Percentiles rank a stretch among this genome's conserved stretches.
Evolutionary conservation across 2,888 invertebrate genomes (phyloP).

Genomic region (Oxytorus armatus): DNA sequence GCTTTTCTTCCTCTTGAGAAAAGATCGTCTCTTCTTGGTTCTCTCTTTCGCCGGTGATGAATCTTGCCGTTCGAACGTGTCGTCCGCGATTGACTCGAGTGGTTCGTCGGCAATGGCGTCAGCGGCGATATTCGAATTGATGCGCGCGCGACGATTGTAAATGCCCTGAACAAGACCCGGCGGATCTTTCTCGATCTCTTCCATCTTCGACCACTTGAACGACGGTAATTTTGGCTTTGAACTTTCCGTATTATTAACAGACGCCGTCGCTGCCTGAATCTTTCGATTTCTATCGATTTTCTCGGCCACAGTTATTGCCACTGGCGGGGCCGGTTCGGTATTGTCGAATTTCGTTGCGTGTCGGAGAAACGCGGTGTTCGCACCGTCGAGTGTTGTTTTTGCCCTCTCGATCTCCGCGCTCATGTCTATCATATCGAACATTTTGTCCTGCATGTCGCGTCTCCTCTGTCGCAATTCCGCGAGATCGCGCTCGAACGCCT

Average conservation of each 20-base stretch:
- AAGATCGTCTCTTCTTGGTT: constrained; percentile 74
- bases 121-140: constrained; percentile 75
- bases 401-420: constrained; percentile 82
- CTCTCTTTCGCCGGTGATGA: constrained; percentile 59
- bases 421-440: constrained; percentile 83
- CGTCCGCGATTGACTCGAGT: constrained; percentile 3
- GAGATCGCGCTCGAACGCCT: constrained; percentile 82
- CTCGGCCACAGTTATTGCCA: constrained; percentile 71
- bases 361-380: constrained; percentile 78
- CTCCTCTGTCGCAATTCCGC: constrained; percentile 81
- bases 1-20: constrained; percentile 80
- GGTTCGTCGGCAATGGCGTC: constrained; percentile 69
- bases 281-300: constrained; percentile 76
- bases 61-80: background rate
- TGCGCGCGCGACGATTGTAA: constrained; percentile 68
- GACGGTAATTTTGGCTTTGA: constrained; percentile 67
- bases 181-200: constrained; percentile 70
- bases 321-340: constrained; percentile 69
- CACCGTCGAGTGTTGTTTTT: constrained; percentile 78
- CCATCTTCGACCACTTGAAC: constrained; percentile 77
- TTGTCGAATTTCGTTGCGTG: constrained; percentile 82
- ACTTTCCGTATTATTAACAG: constrained; percentile 66
- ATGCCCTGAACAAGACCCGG: constrained; percentile 59
- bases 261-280: constrained; percentile 58
- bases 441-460: constrained; percentile 82